Evolutionary conservation across 2,113 vertebrate species (phyloP).

Genomic region (Bubo scandiacus): DNA sequence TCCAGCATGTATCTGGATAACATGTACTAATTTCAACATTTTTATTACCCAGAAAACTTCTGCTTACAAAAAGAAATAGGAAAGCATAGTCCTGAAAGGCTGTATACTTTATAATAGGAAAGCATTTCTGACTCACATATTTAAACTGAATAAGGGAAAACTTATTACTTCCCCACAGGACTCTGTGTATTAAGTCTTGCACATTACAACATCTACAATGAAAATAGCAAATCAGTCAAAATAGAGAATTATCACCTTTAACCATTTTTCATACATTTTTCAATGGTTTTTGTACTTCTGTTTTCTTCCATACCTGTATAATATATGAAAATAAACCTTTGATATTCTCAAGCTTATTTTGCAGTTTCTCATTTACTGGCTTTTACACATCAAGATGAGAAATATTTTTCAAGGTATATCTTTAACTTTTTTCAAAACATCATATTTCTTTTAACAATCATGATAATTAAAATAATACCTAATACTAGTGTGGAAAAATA

Average conservation of each 20-base stretch:
- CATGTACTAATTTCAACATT: not conserved
- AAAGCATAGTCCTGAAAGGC: not conserved
- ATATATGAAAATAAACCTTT: not conserved
- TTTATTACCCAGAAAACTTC: not conserved
- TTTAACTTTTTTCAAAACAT: not conserved
- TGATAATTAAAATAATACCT: not conserved
- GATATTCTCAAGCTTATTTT: not conserved
- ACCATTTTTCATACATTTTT: not conserved
- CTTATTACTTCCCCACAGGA: not conserved
- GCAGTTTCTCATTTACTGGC: not conserved
- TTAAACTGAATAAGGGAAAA: not conserved
- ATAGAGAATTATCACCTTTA: not conserved
- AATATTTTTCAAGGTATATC: not conserved
- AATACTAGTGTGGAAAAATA: not conserved
- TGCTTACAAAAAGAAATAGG: not conserved
- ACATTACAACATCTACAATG: accelerated
- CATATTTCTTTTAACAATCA: not conserved
- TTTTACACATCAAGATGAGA: not conserved
- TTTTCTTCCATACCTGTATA: not conserved
- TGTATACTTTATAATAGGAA: not conserved
- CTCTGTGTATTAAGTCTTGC: not conserved
- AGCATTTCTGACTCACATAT: not conserved
- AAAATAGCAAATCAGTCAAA: not conserved
- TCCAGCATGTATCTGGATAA: not conserved
- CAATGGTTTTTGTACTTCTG: not conserved